phyloP scores from a whole-genome alignment of 1,140 invertebrate genomes.

The Holcopasites calliopsidis region DNA sequence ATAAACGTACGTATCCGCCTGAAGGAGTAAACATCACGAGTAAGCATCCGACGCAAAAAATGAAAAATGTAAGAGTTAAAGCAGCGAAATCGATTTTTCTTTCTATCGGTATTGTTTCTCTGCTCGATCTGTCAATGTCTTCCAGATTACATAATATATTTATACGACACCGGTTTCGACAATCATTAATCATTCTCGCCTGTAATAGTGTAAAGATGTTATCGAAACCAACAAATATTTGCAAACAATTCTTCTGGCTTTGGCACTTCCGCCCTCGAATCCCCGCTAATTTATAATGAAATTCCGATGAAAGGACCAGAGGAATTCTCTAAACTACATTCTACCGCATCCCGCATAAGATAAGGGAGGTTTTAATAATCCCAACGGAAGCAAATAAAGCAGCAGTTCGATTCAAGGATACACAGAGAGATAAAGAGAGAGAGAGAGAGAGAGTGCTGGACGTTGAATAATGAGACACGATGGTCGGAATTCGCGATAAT shows the following conservation, averaged over 20 bases:
- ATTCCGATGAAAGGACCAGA: too few species aligned
- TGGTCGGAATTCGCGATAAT: constrained; percentile 54
- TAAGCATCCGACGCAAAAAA: background rate
- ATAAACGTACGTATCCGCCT: background rate
- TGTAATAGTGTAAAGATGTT: too few species aligned
- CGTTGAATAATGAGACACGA: constrained; percentile 44
- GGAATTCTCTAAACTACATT: too few species aligned
- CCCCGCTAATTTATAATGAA: too few species aligned
- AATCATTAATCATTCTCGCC: background rate
- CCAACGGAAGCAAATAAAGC: constrained; percentile 12
- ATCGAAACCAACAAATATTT: too few species aligned
- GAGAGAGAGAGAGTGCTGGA: background rate
- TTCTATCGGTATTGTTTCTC: background rate
- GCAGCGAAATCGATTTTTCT: background rate
- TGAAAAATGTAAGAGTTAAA: background rate
- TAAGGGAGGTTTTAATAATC: background rate
- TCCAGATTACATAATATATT: background rate
- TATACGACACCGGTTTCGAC: background rate
- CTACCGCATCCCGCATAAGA: too few species aligned
- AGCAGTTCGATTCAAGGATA: constrained; percentile 1
- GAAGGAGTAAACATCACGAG: background rate
- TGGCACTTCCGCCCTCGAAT: too few species aligned
- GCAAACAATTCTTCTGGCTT: too few species aligned
- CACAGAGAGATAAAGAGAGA: too few species aligned
- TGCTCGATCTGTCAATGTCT: background rate